phyloP scores from a whole-genome alignment of 2,888 invertebrate genomes.

The Platycnemis pennipes region DNA sequence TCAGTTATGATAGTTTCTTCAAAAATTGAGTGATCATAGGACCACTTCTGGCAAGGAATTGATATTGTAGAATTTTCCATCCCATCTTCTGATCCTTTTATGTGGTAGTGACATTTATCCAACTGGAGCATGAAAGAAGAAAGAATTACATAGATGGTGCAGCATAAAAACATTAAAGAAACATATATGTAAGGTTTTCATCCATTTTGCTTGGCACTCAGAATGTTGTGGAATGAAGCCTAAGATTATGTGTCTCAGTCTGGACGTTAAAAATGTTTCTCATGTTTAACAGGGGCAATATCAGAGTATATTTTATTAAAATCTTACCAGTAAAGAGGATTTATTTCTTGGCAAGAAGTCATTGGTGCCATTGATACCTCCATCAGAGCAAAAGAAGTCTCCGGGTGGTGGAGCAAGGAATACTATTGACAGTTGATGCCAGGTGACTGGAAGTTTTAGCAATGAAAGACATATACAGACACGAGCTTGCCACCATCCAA shows the following conservation, averaged over 20 bases:
- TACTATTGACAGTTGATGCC: conserved; percentile 84
- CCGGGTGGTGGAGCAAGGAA: conserved; percentile 83
- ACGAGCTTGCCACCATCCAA: conserved; percentile 83
- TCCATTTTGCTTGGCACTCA: neutral
- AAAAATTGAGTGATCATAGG: conserved; percentile 69
- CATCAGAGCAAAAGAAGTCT: conserved; percentile 81
- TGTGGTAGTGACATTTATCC: conserved; percentile 73
- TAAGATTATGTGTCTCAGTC: neutral
- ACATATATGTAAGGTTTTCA: too few species aligned
- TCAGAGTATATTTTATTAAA: conserved; percentile 55
- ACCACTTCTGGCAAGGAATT: conserved; percentile 69
- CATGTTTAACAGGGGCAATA: neutral
- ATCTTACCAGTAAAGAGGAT: conserved; percentile 73
- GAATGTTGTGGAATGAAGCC: neutral
- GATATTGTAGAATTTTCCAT: neutral
- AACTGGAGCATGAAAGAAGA: neutral
- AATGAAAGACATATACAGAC: conserved; percentile 82
- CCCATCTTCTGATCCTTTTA: conserved; percentile 28
- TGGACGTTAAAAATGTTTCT: neutral
- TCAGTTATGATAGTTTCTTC: conserved; percentile 71
- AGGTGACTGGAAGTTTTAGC: conserved; percentile 82
- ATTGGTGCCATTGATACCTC: conserved; percentile 73
- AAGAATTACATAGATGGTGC: neutral
- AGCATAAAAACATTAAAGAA: too few species aligned
- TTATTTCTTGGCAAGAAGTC: conserved; percentile 71